phyloP scores from a whole-genome alignment of 2,888 invertebrate species.

The Spisula subtruncata region DNA sequence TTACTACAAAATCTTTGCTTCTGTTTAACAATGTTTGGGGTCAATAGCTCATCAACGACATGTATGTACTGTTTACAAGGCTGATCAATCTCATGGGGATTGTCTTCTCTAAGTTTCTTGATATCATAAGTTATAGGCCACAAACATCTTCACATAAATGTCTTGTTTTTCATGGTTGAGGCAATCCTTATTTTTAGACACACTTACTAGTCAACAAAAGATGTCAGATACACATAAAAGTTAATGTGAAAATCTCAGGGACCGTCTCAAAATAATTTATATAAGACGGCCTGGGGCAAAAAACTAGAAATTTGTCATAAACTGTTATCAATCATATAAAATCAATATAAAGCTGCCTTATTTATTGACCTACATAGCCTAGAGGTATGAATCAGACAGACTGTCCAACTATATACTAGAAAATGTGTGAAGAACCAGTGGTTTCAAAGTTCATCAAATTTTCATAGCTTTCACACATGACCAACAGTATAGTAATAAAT shows the following conservation, averaged over 20 bases:
- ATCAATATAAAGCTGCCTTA: background rate
- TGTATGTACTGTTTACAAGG: slow-evolving; percentile 13
- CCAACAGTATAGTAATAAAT: background rate
- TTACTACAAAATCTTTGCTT: slow-evolving; percentile 1
- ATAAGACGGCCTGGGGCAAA: background rate
- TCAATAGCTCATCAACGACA: slow-evolving; percentile 42
- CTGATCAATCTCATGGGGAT: background rate
- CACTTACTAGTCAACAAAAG: background rate
- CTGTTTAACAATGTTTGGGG: background rate
- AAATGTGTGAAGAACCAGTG: background rate
- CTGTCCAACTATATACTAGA: background rate
- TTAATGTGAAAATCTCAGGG: slow-evolving; percentile 3
- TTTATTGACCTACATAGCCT: background rate
- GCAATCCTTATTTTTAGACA: slow-evolving; percentile 9
- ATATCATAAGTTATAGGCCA: no score
- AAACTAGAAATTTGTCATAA: background rate
- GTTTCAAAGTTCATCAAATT: background rate
- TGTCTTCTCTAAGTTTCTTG: background rate
- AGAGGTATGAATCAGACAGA: background rate
- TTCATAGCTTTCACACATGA: background rate
- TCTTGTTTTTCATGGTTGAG: background rate
- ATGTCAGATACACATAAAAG: background rate
- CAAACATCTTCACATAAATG: background rate
- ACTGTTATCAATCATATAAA: background rate
- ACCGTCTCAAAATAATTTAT: slow-evolving; percentile 47